phyloP scores from a whole-genome alignment of 2,797 vertebrate species.

The Nyctalus aviator region DNA sequence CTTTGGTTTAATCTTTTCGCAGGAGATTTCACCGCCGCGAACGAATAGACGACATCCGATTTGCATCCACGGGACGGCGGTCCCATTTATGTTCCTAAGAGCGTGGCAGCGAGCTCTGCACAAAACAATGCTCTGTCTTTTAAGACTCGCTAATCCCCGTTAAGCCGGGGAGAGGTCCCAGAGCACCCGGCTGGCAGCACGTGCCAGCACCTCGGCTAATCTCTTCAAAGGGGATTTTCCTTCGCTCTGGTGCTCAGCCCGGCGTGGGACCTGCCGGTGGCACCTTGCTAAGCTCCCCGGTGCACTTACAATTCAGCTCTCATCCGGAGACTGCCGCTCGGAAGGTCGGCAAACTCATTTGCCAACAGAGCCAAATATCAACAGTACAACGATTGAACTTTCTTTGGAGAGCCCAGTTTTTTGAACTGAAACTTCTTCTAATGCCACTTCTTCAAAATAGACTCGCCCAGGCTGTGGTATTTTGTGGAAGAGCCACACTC shows the following conservation, averaged over 20 bases:
- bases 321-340: background rate
- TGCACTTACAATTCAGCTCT: slow-evolving; percentile 55
- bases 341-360: background rate
- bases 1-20: slow-evolving; percentile 39
- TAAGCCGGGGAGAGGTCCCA: slow-evolving; percentile 36
- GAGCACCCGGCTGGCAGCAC: slow-evolving; percentile 49
- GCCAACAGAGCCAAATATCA: too few relatives aligned
- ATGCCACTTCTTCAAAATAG: too few relatives aligned
- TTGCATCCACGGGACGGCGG: slow-evolving; percentile 16
- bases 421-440: too few relatives aligned
- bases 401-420: too few relatives aligned
- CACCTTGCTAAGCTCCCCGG: background rate
- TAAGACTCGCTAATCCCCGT: slow-evolving; percentile 54
- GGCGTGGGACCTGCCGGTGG: background rate
- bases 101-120: background rate
- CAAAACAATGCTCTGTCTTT: slow-evolving; percentile 41
- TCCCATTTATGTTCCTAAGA: slow-evolving; percentile 63
- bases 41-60: slow-evolving; percentile 61
- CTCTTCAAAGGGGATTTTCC: slow-evolving; percentile 63
- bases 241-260: background rate
- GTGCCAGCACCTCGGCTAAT: slow-evolving; percentile 43
- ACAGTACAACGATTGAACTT: too few relatives aligned
- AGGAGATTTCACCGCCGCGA: slow-evolving; percentile 39
- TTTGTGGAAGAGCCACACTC: too few relatives aligned
- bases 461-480: too few relatives aligned